phyloP scores from a whole-genome alignment of 1,140 invertebrate species.

The Bombus polaris region DNA sequence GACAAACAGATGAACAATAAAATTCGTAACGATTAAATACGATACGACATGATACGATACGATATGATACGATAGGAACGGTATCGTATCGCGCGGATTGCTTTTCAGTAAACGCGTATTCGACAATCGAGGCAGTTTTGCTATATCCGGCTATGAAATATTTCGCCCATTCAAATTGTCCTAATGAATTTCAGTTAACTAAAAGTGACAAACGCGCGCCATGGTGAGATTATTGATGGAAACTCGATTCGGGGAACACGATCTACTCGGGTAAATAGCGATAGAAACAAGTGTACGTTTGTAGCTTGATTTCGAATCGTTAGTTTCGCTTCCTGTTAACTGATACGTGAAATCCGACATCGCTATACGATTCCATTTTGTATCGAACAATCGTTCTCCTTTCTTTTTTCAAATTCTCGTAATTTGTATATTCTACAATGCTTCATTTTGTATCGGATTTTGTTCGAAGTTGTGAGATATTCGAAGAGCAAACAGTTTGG shows the following conservation, averaged over 20 bases:
- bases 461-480: too few relatives aligned
- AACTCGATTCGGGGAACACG: background rate
- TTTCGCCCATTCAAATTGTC: background rate
- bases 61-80: too few relatives aligned
- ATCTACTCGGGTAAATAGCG: background rate
- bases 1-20: background rate
- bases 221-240: background rate
- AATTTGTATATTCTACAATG: too few relatives aligned
- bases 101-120: background rate
- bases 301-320: background rate
- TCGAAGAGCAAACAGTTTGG: too few relatives aligned
- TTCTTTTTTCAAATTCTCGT: background rate
- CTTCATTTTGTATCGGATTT: too few relatives aligned
- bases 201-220: conserved; percentile 21
- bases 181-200: conserved; percentile 25
- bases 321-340: background rate
- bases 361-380: background rate
- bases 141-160: background rate
- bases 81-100: background rate
- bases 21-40: conserved; percentile 13
- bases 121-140: background rate
- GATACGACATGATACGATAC: background rate
- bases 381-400: background rate
- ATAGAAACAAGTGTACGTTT: background rate
- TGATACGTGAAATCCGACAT: background rate